phyloP scores from a whole-genome alignment of 2,888 invertebrate species.

The Melieria crassipennis region DNA sequence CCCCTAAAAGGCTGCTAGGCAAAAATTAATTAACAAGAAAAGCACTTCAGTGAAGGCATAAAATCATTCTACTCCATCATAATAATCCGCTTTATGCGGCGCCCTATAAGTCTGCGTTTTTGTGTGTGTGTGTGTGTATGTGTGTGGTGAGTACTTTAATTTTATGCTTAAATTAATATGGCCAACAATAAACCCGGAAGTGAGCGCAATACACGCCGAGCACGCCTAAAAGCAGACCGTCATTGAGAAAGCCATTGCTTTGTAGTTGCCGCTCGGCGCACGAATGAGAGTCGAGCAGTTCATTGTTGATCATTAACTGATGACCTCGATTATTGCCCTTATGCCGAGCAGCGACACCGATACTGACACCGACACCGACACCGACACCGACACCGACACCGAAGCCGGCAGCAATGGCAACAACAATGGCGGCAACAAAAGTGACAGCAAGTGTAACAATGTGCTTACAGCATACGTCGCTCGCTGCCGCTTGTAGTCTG shows the following conservation, averaged over 20 bases:
- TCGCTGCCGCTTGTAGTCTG: neutral
- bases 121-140: neutral
- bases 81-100: no score
- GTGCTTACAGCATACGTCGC: neutral
- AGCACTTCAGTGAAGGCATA: no score
- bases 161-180: conserved; percentile 12
- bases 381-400: neutral
- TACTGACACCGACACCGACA: conserved; percentile 1
- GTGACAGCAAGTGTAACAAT: neutral
- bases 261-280: no score
- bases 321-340: conserved; percentile 41
- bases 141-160: neutral
- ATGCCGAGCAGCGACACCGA: conserved; percentile 3
- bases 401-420: neutral
- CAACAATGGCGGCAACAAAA: neutral
- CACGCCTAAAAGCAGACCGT: no score
- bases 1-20: no score
- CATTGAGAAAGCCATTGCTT: no score
- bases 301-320: conserved; percentile 40
- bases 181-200: conserved; percentile 1
- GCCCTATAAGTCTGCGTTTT: no score
- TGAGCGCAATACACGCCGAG: no score
- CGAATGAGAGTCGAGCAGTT: neutral
- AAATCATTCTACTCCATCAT: no score
- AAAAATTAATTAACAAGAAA: no score